A percentile compares a stretch with the other conserved stretches of the same genome.
Evolutionary conservation across 1,140 invertebrate species (phyloP).

Genomic region (Papilio polyxenes): DNA sequence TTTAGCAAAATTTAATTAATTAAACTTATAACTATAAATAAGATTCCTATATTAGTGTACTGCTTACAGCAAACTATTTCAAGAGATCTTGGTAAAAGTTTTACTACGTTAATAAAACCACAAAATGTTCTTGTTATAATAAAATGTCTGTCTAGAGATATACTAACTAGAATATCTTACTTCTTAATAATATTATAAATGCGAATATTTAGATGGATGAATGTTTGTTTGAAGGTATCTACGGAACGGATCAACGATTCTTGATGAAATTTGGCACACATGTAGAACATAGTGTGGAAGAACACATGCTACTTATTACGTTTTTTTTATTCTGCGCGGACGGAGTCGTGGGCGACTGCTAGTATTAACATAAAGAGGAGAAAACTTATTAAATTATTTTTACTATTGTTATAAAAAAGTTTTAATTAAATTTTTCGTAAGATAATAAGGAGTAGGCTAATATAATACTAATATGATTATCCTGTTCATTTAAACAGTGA

Average conservation of each 20-base stretch:
- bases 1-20: slow-evolving; percentile 1
- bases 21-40: neutral
- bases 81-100: neutral
- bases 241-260: too few species aligned
- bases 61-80: slow-evolving; percentile 7
- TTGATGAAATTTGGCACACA: too few species aligned
- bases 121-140: slow-evolving; percentile 3
- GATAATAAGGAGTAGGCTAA: neutral
- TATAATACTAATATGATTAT: neutral
- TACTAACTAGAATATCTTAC: neutral
- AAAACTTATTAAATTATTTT: neutral
- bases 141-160: neutral
- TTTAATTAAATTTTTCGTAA: neutral
- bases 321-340: too few species aligned
- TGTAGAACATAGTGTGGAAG: too few species aligned
- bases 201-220: too few species aligned
- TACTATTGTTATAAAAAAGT: neutral
- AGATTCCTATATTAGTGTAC: neutral
- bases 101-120: slow-evolving; percentile 3
- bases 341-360: too few species aligned
- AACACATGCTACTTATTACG: too few species aligned
- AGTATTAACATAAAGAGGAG: neutral
- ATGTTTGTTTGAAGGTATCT: too few species aligned
- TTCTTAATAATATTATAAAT: too few species aligned
- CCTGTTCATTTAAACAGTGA: neutral